These are phyloP conservation scores for Chloroceryle inda DNA, from an alignment of 2,797 vertebrate genomes.

Conservation along the genomic window DNA sequence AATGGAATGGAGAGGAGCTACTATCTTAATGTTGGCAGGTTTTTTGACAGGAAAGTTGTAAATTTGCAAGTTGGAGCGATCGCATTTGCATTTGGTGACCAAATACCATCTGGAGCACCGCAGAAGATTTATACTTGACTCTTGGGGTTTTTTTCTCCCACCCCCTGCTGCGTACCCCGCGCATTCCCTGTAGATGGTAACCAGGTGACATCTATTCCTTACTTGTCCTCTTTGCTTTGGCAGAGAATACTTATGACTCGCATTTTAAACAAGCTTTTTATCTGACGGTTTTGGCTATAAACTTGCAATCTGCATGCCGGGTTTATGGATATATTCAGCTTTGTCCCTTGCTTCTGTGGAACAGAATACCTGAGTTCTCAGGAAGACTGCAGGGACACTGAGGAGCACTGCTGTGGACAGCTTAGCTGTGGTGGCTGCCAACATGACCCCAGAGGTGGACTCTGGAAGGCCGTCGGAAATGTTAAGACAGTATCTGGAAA, in stretches of 20 bases:
- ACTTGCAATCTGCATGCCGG: not conserved
- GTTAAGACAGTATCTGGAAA: not conserved
- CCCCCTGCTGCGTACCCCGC: no score
- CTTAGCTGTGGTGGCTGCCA: not conserved
- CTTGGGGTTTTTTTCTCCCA: not conserved
- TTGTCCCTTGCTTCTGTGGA: not conserved
- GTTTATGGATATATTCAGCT: not conserved
- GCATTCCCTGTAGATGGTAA: not conserved
- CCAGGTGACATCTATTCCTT: not conserved
- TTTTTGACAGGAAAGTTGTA: not conserved
- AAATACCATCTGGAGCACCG: conserved; percentile 18
- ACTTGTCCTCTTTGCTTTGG: not conserved
- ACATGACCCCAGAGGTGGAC: not conserved
- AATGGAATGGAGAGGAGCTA: not conserved
- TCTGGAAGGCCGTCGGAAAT: not conserved
- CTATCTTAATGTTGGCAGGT: not conserved
- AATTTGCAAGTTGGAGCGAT: not conserved
- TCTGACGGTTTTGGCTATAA: not conserved
- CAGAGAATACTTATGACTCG: not conserved
- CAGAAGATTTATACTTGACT: not conserved
- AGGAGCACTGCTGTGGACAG: not conserved
- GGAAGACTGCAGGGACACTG: not conserved
- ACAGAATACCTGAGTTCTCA: not conserved
- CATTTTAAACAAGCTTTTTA: not conserved
- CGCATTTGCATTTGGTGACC: conserved; percentile 28